Base-by-base conservation (phyloP, 2,888 invertebrate genomes). In the Galerucella nymphaeae region DNA sequence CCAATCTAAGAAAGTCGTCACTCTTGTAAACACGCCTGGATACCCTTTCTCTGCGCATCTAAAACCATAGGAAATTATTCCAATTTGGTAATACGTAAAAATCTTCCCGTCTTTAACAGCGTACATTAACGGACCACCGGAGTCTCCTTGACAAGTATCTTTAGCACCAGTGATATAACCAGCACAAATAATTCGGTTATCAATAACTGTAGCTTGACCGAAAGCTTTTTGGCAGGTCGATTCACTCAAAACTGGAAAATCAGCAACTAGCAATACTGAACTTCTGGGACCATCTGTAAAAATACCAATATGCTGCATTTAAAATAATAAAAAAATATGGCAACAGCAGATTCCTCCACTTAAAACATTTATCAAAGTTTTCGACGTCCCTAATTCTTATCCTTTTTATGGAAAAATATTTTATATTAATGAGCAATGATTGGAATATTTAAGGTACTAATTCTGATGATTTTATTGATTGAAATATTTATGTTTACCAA, bases 111-210 rank as follows among this genome's bases (percentile, higher is more conserved):
- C 70, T 8, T 45, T 59, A 14, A 61, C 50, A 1, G 79, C 82
- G 42, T 77, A 89, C 92, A 94, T 93, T 14, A 95, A 86, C 0
- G 95, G 95, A 4, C 95, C 95, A 0, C 95, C 95, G 61, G 94
- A 94, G 87, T 95, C 95, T 1, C 95, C 94, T 87, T 92, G 91
- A 80, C 94, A 94, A 58, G 94, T 90, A 82, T 94, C 94, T 83
- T 90, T 91, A 23, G 91, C 91, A 0, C 93, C 93, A 61, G 83
- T 80, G 65, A 88, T 84, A 82, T 84, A 90, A 0, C 94, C 94
- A 0, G 94, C 94, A 82, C 94, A 95, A 2, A 94, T 78, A 30
- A 92, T 91, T 1, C 91, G 87, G 23, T 90, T 86, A 81, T 93
- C 93, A 50, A 91, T 89, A 0, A 87, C 80, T 73, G 90, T 88